Conservation (phyloP, 2,888 invertebrate species). For the Drosophila cracens region DNA sequence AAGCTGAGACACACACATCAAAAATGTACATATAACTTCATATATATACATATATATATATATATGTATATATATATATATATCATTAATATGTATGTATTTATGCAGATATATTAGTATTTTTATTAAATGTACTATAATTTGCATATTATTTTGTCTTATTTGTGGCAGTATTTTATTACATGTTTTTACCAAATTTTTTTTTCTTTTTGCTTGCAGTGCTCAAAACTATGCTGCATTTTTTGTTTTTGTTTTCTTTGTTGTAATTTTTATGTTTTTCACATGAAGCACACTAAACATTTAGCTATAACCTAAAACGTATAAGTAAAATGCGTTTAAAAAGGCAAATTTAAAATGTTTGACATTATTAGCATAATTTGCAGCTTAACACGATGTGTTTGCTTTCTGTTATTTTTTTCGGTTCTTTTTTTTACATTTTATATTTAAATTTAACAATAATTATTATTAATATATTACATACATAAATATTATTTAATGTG, state of each 20-base stretch:
- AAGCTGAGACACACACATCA: conserved; percentile 39
- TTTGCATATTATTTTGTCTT: conserved; percentile 69
- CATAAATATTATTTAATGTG: conserved; percentile 51
- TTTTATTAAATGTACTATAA: conserved; percentile 45
- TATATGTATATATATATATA: conserved; percentile 23
- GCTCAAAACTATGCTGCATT: conserved; percentile 21
- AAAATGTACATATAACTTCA: conserved; percentile 41
- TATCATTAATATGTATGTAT: conserved; percentile 26
- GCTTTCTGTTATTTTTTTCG: neutral
- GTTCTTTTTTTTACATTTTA: conserved; percentile 1
- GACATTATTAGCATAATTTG: conserved; percentile 75
- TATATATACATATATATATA: conserved; percentile 23
- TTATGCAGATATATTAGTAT: conserved; percentile 32
- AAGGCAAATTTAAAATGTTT: conserved; percentile 80
- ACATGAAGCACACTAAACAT: conserved; percentile 69
- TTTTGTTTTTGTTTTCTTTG: conserved; percentile 6
- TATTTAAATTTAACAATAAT: conserved; percentile 31
- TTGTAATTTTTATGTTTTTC: conserved; percentile 29
- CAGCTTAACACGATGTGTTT: conserved; percentile 40
- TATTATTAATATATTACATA: conserved; percentile 35
- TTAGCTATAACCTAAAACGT: conserved; percentile 63
- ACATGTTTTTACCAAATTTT: conserved; percentile 56
- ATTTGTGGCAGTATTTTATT: conserved; percentile 81
- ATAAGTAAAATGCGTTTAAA: conserved; percentile 58
- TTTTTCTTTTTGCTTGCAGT: conserved; percentile 38